These are phyloP conservation scores for Clivina fossor DNA, from an alignment of 2,888 invertebrate genomes.

Conservation along the genomic window DNA sequence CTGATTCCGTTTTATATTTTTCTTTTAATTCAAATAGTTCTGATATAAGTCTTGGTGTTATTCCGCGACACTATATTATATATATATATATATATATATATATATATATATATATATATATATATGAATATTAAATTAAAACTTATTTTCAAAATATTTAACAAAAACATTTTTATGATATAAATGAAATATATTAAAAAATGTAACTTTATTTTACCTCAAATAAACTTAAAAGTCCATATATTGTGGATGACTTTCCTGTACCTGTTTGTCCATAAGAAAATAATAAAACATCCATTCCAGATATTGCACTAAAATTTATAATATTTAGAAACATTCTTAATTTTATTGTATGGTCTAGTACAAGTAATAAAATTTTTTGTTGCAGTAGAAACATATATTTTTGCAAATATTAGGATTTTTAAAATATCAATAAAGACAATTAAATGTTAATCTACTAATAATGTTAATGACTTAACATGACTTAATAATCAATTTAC, in stretches of 20 bases:
- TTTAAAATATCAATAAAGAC: too few relatives aligned
- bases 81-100: not conserved
- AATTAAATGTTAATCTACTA: too few relatives aligned
- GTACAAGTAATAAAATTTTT: not conserved
- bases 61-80: constrained; percentile 51
- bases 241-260: constrained; percentile 50
- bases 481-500: too few relatives aligned
- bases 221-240: constrained; percentile 46
- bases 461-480: too few relatives aligned
- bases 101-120: too few relatives aligned
- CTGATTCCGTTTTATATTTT: constrained; percentile 42
- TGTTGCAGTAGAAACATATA: too few relatives aligned
- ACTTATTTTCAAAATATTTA: not conserved
- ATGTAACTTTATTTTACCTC: constrained; percentile 39
- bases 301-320: constrained; percentile 47
- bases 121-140: not conserved
- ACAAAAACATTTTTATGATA: not conserved
- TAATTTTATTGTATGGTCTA: not conserved
- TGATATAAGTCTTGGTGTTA: constrained; percentile 49
- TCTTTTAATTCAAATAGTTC: constrained; percentile 48
- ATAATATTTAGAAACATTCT: not conserved
- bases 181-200: constrained; percentile 10
- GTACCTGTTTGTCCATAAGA: constrained; percentile 53
- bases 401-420: too few relatives aligned
- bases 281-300: constrained; percentile 48